Evolutionary conservation across 1,140 invertebrate genomes (phyloP).

Genomic region (Solenopsis invicta): DNA sequence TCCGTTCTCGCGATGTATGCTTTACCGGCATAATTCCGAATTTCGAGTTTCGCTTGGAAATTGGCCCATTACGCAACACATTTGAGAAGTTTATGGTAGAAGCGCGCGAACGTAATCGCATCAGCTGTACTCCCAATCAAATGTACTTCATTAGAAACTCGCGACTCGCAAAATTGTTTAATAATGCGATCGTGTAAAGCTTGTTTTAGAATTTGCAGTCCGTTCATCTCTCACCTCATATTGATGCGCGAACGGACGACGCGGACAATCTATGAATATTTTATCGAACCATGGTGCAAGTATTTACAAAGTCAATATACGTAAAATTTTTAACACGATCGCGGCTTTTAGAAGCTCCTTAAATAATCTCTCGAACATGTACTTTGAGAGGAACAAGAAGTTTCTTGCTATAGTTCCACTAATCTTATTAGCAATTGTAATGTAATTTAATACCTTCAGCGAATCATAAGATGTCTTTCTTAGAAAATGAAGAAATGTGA

Average conservation of each 20-base stretch:
- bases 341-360: background rate
- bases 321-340: background rate
- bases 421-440: slow-evolving; percentile 1
- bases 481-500: background rate
- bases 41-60: slow-evolving; percentile 2
- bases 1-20: background rate
- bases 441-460: slow-evolving; percentile 13
- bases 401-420: background rate
- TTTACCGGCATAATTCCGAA: background rate
- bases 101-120: background rate
- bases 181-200: background rate
- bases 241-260: background rate
- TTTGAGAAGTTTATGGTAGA: background rate
- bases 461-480: background rate
- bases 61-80: background rate
- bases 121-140: slow-evolving; percentile 16
- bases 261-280: slow-evolving; percentile 24
- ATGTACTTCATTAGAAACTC: slow-evolving; percentile 12
- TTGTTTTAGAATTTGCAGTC: slow-evolving; percentile 6
- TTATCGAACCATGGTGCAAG: background rate
- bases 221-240: background rate
- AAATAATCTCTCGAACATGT: background rate
- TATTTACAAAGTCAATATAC: slow-evolving; percentile 34
- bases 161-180: slow-evolving; percentile 9
- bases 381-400: background rate